Base-by-base conservation (phyloP, 2,888 invertebrate genomes). In the Nemotelus pantherinus region DNA sequence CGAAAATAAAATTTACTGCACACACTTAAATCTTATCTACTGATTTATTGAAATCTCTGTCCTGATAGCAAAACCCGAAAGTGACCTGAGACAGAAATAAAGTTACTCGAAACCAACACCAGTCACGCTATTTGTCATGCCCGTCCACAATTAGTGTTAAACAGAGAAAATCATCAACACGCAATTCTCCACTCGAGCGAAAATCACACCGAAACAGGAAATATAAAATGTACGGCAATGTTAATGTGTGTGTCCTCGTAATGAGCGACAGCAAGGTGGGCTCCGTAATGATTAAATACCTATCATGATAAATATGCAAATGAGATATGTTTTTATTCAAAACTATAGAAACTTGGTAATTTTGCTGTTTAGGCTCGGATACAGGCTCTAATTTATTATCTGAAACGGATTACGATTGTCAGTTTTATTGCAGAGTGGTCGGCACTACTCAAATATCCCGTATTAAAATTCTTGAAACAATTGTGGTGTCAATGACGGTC, bases 91-190 rank as follows among this genome's bases (percentile, higher is more conserved):
- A 70, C 55, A 70, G 41, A 70, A 41, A 43, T 70, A 4, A 6
- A 43, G 6, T 70, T 55, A 70, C 53, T 53, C 41, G 70, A 55
- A 70, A 70, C 4, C 25, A 25, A 25, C 25, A 25, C 25, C 55
- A 3, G 70, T 50, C 70, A 70, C 55, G 70, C 70, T 45, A 70
- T 55, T 55, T 70, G 25, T 70, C 70, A 70, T 70, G 70, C 55
- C 55, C 70, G 47, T 50, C 55, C 55, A 70, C 70, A 53, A 70
- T 70, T 70, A 53, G 70, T 43, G 70, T 47, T 70, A 55, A 70
- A 70, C 55, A 55, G 41, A 53, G 41, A 41, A 43, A 70, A 70
- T 53, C 70, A 70, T 70, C 53, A 70, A 43, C 70, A 70, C 70
- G 70, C 70, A 9, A 70, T 41, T 70, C 43, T 70, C 70, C 70